Base-by-base conservation (phyloP, 1,140 invertebrate genomes). In the Anthonomus grandis region DNA sequence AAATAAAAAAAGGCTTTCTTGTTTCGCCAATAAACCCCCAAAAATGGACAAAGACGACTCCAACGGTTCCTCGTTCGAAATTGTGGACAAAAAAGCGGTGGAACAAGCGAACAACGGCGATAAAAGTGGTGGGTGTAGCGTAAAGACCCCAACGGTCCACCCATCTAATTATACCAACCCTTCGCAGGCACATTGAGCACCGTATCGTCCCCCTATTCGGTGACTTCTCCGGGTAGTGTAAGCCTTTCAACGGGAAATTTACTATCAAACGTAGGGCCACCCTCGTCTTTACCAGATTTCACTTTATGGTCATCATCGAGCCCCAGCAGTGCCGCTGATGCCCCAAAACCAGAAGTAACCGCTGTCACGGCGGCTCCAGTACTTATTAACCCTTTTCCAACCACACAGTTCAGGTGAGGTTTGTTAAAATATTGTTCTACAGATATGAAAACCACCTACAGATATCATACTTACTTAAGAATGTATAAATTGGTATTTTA, bases 231-330 rank as follows among this genome's bases (percentile, higher is more conserved):
- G 3, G 47, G 64, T 45, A 62, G 63, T 36, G 15, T 59, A 0
- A 65, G 38, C 50, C 25, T 71, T 0, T 64, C 66, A 17, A 62
- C 51, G 66, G 79, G 78, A 12, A 80, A 80, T 62, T 62, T 82
- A 37, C 69, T 83, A 39, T 81, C 81, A 3, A 81, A 75, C 64
- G 76, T 83, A 3, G 75, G 79, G 41, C 81, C 81, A 19, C 81
- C 81, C 3, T 72, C 78, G 8, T 76, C 78, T 54, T 69, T 83
- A 19, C 81, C 81, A 6, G 81, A 78, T 64, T 83, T 82, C 65
- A 69, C 47, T 24, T 52, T 66, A 41, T 66, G 60, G 61, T 58
- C 45, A 12, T 38, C 54, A n/a, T 23, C 56, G 36, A 17, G 45
- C 22, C 23, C 9, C 42, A 44, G 36, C 22, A 21, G 59, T n/a